These are phyloP conservation scores for Pica pica DNA, from an alignment of 2,113 vertebrate species.

Conservation along the genomic window DNA sequence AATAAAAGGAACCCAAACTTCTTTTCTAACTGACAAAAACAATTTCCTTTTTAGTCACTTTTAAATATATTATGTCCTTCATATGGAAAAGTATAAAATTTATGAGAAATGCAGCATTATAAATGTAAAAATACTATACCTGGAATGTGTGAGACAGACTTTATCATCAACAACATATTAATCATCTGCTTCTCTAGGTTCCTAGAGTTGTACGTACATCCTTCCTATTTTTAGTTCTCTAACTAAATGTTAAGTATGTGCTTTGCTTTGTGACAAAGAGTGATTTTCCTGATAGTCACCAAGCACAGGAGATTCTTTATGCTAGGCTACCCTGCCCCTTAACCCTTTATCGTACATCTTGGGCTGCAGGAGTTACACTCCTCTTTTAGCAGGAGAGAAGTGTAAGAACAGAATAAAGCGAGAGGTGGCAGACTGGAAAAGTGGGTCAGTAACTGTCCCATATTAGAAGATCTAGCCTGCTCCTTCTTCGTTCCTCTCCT, in stretches of 20 bases:
- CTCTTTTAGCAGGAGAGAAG: not conserved
- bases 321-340: not conserved
- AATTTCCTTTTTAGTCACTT: not conserved
- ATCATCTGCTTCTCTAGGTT: not conserved
- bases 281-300: not conserved
- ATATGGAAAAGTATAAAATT: not conserved
- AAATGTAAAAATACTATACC: not conserved
- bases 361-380: not conserved
- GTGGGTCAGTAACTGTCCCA: not conserved
- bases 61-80: not conserved
- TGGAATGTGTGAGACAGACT: not conserved
- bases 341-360: not conserved
- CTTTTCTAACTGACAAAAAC: not conserved
- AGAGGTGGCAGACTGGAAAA: not conserved
- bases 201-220: rapidly evolving
- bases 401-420: not conserved
- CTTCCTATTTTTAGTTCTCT: not conserved
- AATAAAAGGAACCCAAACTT: not conserved
- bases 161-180: not conserved
- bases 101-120: not conserved
- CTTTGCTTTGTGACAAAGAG: not conserved
- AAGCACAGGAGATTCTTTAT: not conserved
- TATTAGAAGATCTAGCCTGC: not conserved
- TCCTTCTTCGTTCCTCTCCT: not conserved
- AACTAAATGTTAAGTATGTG: not conserved